Evolutionary conservation across 2,797 vertebrate genomes (phyloP).

Genomic region (Microctenopoma stevenorrisi): DNA sequence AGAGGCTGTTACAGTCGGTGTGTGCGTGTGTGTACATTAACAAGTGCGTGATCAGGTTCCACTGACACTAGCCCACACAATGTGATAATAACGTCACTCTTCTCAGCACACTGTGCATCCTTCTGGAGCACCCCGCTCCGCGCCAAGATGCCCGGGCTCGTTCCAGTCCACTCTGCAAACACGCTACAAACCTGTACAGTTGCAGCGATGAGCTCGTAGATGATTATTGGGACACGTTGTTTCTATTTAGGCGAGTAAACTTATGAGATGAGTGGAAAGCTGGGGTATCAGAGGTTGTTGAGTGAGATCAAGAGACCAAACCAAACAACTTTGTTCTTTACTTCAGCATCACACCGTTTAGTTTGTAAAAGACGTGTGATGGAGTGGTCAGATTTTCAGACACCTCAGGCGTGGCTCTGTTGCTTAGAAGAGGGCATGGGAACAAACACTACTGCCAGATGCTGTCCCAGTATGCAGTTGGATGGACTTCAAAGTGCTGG

Average conservation of each 20-base stretch:
- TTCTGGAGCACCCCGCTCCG: slow-evolving; percentile 73
- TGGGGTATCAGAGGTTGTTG: slow-evolving; percentile 22
- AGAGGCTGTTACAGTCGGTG: slow-evolving; percentile 40
- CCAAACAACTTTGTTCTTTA: slow-evolving; percentile 20
- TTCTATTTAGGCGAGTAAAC: slow-evolving; percentile 18
- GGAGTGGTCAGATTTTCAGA: slow-evolving; percentile 44
- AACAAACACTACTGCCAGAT: slow-evolving; percentile 73
- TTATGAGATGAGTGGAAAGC: slow-evolving; percentile 23
- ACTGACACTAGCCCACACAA: slow-evolving; percentile 78
- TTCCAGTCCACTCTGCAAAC: slow-evolving; percentile 51
- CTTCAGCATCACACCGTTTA: slow-evolving; percentile 11
- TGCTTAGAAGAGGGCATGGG: slow-evolving; percentile 43
- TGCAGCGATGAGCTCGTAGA: slow-evolving; percentile 19
- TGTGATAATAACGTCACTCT: slow-evolving; percentile 78
- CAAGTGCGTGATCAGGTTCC: slow-evolving; percentile 67
- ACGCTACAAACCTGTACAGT: slow-evolving; percentile 26
- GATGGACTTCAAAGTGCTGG: slow-evolving; percentile 74
- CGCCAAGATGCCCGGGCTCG: slow-evolving; percentile 71
- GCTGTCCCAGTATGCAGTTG: slow-evolving; percentile 74
- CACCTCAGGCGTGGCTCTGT: slow-evolving; percentile 39
- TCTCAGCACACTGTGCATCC: slow-evolving; percentile 80
- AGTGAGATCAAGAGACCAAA: slow-evolving; percentile 39
- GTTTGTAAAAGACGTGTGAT: slow-evolving; percentile 24
- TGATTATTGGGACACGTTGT: slow-evolving; percentile 33
- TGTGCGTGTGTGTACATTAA: slow-evolving; percentile 46